Evolutionary conservation across 2,888 invertebrate genomes (phyloP), one percentile per base, ranked within the genome.

Genomic region (Lamproptera curius): DNA sequence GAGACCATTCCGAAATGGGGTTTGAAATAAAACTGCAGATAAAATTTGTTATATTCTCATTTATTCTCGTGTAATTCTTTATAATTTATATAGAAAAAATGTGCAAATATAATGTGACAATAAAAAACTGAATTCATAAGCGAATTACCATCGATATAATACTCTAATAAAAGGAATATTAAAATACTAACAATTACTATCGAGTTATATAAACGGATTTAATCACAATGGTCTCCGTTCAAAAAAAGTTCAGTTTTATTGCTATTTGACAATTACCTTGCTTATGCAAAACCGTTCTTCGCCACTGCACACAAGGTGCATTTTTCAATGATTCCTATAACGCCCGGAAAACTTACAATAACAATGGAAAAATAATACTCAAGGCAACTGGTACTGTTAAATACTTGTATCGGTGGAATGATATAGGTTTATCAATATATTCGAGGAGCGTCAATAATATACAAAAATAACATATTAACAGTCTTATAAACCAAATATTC

Each of bases 401-500:
- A 80, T 76, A 79, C 73, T 77, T 72, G 70, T 70, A 51, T 84
- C 86, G 86, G 86, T 86, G 86, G 86, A 86, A 86, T 86, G 81
- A 67, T 76, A 66, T n/a, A 65, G 59, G 70, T 61, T 63, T 61
- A 63, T 62, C 55, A 63, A 65, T 67, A 67, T 74, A 82, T 79
- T 81, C 74, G 73, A 82, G n/a, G n/a, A n/a, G 78, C 64, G 71
- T 73, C 70, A 76, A 62, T 63, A 64, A 63, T 59, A 63, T 65
- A 63, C 67, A 63, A 71, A 20, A 70, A 68, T 63, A 71, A 72
- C 68, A 73, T 38, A 42, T 63, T 64, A 78, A 81, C 85, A 85
- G 84, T 84, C 85, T 84, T 83, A 73, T 73, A 73, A 75, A 78
- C 35, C 34, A 46, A 48, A 42, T 50, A 42, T 37, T 68, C 70